Evolutionary conservation across 2,797 vertebrate species (phyloP).

Genomic region (Saguinus oedipus): DNA sequence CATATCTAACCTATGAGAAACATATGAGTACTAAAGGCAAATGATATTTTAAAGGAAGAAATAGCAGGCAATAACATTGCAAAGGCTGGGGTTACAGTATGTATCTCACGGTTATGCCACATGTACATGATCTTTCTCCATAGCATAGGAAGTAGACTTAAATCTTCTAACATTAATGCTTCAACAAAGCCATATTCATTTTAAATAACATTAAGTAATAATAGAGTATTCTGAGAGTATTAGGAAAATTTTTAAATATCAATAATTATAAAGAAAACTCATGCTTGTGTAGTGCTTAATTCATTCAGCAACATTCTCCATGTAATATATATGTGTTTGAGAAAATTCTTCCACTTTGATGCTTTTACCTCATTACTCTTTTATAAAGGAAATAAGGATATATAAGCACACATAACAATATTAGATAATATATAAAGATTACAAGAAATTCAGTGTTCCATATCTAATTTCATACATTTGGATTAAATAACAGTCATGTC

Average conservation of each 20-base stretch:
- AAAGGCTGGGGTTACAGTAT: background rate
- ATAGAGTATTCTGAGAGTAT: background rate
- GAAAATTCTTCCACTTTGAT: background rate
- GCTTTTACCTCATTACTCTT: background rate
- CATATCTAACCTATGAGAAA: background rate
- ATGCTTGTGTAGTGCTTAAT: background rate
- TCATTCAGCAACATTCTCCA: background rate
- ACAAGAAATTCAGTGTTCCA: background rate
- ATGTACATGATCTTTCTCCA: background rate
- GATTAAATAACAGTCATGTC: background rate
- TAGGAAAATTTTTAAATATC: background rate
- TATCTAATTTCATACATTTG: background rate
- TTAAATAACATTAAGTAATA: background rate
- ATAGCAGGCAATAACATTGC: background rate
- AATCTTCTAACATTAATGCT: background rate
- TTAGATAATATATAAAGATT: background rate
- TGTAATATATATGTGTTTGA: background rate
- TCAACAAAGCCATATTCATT: background rate
- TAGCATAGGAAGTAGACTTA: background rate
- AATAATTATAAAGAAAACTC: background rate
- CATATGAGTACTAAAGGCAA: background rate
- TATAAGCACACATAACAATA: background rate
- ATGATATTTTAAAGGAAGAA: background rate
- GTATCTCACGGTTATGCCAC: background rate
- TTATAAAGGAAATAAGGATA: background rate